These are phyloP conservation scores for Listronotus oregonensis DNA, from an alignment of 1,140 invertebrate genomes.

Conservation along the genomic window DNA sequence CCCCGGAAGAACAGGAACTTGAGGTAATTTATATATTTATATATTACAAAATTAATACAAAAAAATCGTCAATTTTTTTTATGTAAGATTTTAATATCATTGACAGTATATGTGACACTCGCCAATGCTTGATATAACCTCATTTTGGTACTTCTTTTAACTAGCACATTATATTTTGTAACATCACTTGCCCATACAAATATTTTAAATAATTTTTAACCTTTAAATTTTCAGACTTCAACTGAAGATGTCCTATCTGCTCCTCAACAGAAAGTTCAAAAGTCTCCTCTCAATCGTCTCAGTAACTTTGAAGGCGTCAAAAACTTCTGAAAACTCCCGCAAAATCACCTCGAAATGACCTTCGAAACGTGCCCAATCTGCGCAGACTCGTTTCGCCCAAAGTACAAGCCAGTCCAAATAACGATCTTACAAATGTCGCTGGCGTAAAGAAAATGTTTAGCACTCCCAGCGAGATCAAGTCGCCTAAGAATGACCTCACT, in stretches of 20 bases:
- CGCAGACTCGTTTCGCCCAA: slow-evolving; percentile 18
- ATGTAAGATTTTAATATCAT: too few species aligned
- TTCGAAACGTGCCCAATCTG: slow-evolving; percentile 48
- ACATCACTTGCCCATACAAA: too few species aligned
- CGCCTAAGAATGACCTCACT: slow-evolving; percentile 57
- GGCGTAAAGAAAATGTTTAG: slow-evolving; percentile 44
- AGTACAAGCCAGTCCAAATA: slow-evolving; percentile 47
- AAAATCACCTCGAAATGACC: slow-evolving; percentile 55
- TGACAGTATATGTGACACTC: too few species aligned
- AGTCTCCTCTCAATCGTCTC: slow-evolving; percentile 12
- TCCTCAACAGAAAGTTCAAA: slow-evolving; percentile 48
- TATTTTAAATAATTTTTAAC: too few species aligned
- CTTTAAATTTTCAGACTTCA: slow-evolving; percentile 7
- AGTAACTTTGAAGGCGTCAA: slow-evolving; percentile 47
- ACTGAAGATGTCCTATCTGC: neutral
- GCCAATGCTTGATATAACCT: too few species aligned
- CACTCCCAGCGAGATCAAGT: slow-evolving; percentile 44
- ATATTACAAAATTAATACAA: too few species aligned
- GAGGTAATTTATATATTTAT: neutral
- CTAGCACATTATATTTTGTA: too few species aligned
- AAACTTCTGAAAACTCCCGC: slow-evolving; percentile 45
- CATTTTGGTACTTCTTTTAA: too few species aligned
- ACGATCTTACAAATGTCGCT: slow-evolving; percentile 54
- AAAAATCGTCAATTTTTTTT: too few species aligned
- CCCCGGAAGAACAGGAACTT: neutral